Evolutionary conservation across 1,140 invertebrate species (phyloP), one percentile per base, ranked within the genome.

Genomic region (Conopomorpha cramerella): DNA sequence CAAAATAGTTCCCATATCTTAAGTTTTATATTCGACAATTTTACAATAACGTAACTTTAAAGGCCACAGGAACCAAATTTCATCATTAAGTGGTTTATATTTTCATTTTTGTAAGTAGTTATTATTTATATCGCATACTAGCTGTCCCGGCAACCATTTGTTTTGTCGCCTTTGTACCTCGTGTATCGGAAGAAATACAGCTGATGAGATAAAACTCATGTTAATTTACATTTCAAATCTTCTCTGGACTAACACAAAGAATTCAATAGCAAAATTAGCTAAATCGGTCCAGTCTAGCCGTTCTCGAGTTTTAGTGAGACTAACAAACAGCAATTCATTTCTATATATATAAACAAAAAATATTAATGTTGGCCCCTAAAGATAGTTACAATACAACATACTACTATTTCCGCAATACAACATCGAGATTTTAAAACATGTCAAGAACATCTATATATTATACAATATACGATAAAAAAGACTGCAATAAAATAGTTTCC

Each of bases 361-460:
- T 39, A 26, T 37, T 26, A 39, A n/a, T n/a, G n/a, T 49, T 42
- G 40, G 49, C 36, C 44, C 49, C 46, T 36, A 39, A 46, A 48
- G 38, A 26, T n/a, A n/a, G n/a, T n/a, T n/a, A n/a, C n/a, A n/a
- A 33, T 38, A 43, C 30, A 30, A 34, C 19, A 45, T n/a, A n/a
- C n/a, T n/a, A 45, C 41, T 34, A 43, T 38, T 43, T 39, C 38
- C 39, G 43, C 38, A 53, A 47, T 46, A 44, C 49, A 64, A 64
- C 60, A 62, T 47, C 51, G 39, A 65, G 51, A 59, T 45, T 41
- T 49, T 54, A 40, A 54, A 52, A 56, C 45, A 39, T 54, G 46
- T 19, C 16, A 19, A 30, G 36, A 36, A 29, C 16, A 41, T 35
- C 34, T 41, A 4, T 6, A 23, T 23, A 10, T 23, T 6, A 23